These are phyloP conservation scores for Ecdyonurus torrentis DNA, from an alignment of 2,888 invertebrate species.

Conservation along the genomic window DNA sequence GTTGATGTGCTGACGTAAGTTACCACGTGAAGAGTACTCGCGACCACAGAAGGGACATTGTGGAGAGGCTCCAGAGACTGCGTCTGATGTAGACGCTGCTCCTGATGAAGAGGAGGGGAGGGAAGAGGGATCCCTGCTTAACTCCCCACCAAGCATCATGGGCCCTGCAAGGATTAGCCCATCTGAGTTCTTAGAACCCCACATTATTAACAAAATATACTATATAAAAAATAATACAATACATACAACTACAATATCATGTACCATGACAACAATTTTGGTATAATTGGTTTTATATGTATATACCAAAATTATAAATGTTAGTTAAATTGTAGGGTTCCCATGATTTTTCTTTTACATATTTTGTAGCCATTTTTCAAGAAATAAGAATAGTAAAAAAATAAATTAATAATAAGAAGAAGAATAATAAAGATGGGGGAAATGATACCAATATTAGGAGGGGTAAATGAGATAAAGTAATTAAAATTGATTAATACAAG, in stretches of 20 bases:
- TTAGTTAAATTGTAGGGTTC: too few species aligned
- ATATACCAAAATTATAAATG: too few species aligned
- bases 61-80: neutral
- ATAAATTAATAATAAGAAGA: too few species aligned
- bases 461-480: too few species aligned
- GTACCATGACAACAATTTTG: too few species aligned
- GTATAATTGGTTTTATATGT: too few species aligned
- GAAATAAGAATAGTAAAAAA: too few species aligned
- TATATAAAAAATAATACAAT: neutral
- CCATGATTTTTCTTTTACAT: too few species aligned
- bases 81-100: neutral
- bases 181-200: neutral
- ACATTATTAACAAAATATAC: neutral
- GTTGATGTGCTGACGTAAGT: constrained; percentile 49
- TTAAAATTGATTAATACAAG: too few species aligned
- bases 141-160: neutral
- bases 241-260: neutral
- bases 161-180: constrained; percentile 3
- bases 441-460: too few species aligned
- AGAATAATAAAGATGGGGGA: too few species aligned
- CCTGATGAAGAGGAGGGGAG: neutral
- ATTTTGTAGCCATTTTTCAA: too few species aligned
- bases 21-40: constrained; percentile 49
- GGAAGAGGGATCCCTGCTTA: neutral
- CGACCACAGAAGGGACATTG: constrained; percentile 46